Evolutionary conservation across 2,797 vertebrate genomes (phyloP).

Genomic region (Sylvilagus floridanus): DNA sequence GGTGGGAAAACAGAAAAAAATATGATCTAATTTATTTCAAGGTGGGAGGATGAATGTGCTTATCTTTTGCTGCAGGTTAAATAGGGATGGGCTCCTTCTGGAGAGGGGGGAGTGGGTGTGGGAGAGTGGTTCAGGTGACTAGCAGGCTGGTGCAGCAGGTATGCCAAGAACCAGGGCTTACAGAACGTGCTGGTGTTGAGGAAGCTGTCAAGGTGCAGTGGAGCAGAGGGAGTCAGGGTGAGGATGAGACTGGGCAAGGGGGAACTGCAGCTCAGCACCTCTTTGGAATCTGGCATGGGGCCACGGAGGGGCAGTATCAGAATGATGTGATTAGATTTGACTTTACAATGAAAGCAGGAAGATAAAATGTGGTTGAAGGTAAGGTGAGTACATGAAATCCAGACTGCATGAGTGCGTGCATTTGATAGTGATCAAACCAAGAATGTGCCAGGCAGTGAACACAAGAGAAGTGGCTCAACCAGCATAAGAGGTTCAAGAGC

Average conservation of each 20-base stretch:
- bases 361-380: not conserved
- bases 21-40: not conserved
- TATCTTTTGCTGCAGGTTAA: not conserved
- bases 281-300: not conserved
- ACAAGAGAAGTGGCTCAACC: not conserved
- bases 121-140: not conserved
- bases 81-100: not conserved
- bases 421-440: not conserved
- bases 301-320: not conserved
- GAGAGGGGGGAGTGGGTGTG: too few relatives aligned
- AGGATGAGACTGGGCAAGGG: not conserved
- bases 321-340: not conserved
- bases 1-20: not conserved
- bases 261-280: not conserved
- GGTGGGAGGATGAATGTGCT: not conserved
- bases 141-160: not conserved
- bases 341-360: not conserved
- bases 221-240: not conserved
- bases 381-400: not conserved
- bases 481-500: not conserved
- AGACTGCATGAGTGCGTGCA: not conserved
- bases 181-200: not conserved
- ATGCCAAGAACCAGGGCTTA: not conserved
- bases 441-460: not conserved
- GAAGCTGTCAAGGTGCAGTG: not conserved